A percentile compares a stretch with the other conserved stretches of the same genome.
Conservation (phyloP, 2,888 invertebrate genomes). For the Hydroisotoma schaefferi region DNA sequence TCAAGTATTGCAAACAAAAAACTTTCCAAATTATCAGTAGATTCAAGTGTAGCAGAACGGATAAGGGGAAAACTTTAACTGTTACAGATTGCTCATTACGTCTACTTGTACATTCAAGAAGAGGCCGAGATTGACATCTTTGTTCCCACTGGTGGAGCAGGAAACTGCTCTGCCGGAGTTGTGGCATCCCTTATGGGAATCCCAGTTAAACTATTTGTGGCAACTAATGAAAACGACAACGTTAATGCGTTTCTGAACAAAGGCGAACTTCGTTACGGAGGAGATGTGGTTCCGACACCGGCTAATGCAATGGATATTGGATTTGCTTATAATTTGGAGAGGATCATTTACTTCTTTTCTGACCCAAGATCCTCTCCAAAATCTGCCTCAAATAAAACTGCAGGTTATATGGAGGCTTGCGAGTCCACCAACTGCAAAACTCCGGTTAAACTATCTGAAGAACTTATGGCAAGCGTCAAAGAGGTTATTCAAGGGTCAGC, state of each 20-base stretch:
- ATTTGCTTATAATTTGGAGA: constrained; percentile 55
- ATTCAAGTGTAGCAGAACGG: background rate
- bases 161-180: constrained; percentile 54
- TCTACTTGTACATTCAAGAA: constrained; percentile 53
- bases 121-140: constrained; percentile 51
- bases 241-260: constrained; percentile 50
- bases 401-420: constrained; percentile 48
- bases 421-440: background rate
- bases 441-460: constrained; percentile 7
- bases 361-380: too few species aligned
- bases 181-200: constrained; percentile 54
- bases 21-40: background rate
- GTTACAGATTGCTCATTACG: constrained; percentile 53
- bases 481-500: constrained; percentile 38
- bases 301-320: constrained; percentile 56
- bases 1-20: constrained; percentile 25
- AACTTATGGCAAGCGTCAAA: constrained; percentile 49
- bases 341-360: constrained; percentile 52
- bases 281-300: constrained; percentile 50
- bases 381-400: constrained; percentile 48
- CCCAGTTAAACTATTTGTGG: constrained; percentile 53
- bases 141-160: constrained; percentile 56
- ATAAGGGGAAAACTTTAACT: too few species aligned
- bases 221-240: constrained; percentile 54
- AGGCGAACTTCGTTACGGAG: constrained; percentile 50